Percentiles rank a stretch among this genome's conserved stretches.
These are phyloP conservation scores for Aldrovandia affinis DNA, from an alignment of 2,797 vertebrate species.

Conservation along the genomic window DNA sequence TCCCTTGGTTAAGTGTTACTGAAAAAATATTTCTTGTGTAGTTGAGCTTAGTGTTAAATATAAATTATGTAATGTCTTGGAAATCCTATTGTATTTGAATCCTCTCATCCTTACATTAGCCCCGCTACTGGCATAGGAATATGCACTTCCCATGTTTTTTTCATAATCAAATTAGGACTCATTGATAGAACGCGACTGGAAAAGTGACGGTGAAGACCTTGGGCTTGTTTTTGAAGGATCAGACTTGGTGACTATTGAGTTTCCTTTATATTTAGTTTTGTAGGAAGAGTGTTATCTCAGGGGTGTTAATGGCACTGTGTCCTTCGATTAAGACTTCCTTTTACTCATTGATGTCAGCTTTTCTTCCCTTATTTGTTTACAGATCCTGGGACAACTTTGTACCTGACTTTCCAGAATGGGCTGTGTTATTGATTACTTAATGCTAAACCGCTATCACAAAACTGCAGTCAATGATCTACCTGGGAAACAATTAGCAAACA, in stretches of 20 bases:
- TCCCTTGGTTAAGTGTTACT: neutral
- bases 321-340: slow-evolving; percentile 29
- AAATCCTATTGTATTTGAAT: neutral
- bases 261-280: neutral
- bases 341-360: slow-evolving; percentile 26
- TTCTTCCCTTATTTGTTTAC: slow-evolving; percentile 28
- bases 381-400: slow-evolving; percentile 27
- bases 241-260: neutral
- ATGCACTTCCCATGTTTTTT: neutral
- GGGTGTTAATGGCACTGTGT: neutral
- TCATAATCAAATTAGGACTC: neutral
- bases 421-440: slow-evolving; percentile 29
- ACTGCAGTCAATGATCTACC: slow-evolving; percentile 41
- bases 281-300: slow-evolving; percentile 20
- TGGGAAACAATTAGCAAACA: slow-evolving; percentile 34
- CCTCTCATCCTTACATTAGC: neutral
- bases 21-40: neutral
- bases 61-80: neutral
- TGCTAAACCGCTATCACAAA: slow-evolving; percentile 29
- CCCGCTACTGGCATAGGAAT: neutral
- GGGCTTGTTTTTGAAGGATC: neutral
- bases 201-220: slow-evolving; percentile 1
- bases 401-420: slow-evolving; percentile 23
- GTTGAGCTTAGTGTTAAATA: neutral
- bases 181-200: neutral